Evolutionary conservation across 2,888 invertebrate species (phyloP), one percentile per base, ranked within the genome.

Genomic region (Drosophila paucipuncta): DNA sequence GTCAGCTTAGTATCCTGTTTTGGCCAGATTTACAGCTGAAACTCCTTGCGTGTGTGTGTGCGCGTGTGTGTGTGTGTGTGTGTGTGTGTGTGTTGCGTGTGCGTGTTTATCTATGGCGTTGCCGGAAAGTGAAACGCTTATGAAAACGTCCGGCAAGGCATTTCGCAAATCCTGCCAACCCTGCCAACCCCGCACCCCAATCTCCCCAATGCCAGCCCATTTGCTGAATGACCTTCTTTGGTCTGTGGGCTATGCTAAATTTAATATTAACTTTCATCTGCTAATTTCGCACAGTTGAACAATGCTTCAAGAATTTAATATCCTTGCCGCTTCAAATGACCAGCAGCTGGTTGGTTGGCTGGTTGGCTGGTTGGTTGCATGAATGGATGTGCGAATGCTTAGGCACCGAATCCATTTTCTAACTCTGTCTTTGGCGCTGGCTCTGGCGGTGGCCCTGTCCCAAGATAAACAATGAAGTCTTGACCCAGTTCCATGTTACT

Each of bases 121-220:
- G 80, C 78, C 90, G 90, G 90, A 88, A 87, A 90, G 90, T 85
- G 89, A 87, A 89, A 83, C 80, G 86, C 76, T 90, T 90, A 82
- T 88, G 83, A 77, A 74, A 79, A 57, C 83, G 80, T 90, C 90
- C 87, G 85, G 76, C 73, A 73, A 64, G 55, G 47, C 59, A 25
- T 25, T 47, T 25, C 25, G 25, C 47, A 47, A 47, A 47, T 47
- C 37, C 55, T 49, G 28, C 54, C 63, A 22, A 11, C 11, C 10
- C n/a, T 33, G 13, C 11, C 37, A 18, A 25, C 5, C 39, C 43
- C 37, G 35, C 53, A 11, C n/a, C 11, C 22, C 39, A 13, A 25
- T 18, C 10, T 3, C n/a, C 11, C 31, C 28, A 43, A 22, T 43
- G 43, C 10, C 13, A n/a, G 6, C 3, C 30, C 57, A 39, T 22